Evolutionary conservation across 1,140 invertebrate genomes (phyloP).

Genomic region (Zaprionus vittiger): DNA sequence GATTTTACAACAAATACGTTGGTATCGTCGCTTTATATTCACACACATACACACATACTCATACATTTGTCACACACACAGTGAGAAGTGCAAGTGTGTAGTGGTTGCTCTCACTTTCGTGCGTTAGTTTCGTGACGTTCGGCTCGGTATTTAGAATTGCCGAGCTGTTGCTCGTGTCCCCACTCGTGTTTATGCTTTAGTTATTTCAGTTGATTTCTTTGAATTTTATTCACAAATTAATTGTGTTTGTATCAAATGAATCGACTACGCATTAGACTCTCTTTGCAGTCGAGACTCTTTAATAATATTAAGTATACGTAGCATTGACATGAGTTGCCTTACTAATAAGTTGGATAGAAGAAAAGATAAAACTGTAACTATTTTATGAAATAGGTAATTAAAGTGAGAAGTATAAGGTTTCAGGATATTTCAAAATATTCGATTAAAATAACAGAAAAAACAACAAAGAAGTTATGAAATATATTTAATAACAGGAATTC

Average conservation of each 20-base stretch:
- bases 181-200: conserved; percentile 6
- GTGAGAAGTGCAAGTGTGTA: neutral
- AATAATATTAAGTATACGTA: neutral
- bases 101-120: conserved; percentile 76
- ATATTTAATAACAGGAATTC: too few species aligned
- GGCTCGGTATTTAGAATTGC: neutral
- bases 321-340: neutral
- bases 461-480: too few species aligned
- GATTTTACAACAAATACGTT: conserved; percentile 69
- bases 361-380: neutral
- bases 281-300: too few species aligned
- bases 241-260: conserved; percentile 51
- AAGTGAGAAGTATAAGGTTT: too few species aligned
- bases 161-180: neutral
- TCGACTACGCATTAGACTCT: neutral
- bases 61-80: neutral
- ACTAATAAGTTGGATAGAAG: neutral
- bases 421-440: too few species aligned
- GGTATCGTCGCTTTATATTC: conserved; percentile 19
- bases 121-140: conserved; percentile 20
- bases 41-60: neutral
- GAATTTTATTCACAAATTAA: conserved; percentile 42
- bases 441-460: too few species aligned
- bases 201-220: neutral
- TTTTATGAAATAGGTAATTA: neutral